These are phyloP conservation scores for Sigmodon hispidus DNA, from an alignment of 2,113 vertebrate species.

Conservation along the genomic window DNA sequence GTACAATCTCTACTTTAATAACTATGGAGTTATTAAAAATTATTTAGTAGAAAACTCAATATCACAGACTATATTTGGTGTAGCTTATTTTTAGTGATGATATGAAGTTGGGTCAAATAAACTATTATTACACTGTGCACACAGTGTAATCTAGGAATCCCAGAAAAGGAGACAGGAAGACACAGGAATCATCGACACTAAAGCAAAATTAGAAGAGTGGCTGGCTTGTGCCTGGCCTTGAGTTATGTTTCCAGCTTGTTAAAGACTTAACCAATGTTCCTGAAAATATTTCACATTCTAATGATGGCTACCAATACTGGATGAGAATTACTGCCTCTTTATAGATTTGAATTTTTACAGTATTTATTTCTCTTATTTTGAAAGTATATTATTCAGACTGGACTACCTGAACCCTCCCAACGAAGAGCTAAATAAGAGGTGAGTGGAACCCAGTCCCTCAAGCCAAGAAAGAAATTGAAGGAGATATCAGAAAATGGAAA, in stretches of 20 bases:
- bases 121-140: neutral
- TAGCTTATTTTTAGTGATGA: slow-evolving; percentile 18
- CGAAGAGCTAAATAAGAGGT: too few species aligned
- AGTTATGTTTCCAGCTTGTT: neutral
- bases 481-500: too few species aligned
- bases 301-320: accelerated
- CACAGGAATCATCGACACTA: neutral
- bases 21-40: slow-evolving; percentile 37
- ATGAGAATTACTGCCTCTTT: neutral
- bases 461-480: too few species aligned
- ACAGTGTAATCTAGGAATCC: neutral
- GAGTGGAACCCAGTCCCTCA: too few species aligned
- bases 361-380: neutral
- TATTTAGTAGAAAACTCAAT: neutral
- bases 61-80: neutral
- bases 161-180: neutral
- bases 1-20: neutral
- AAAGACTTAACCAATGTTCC: neutral
- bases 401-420: too few species aligned
- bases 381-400: neutral
- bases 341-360: neutral
- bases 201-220: accelerated
- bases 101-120: slow-evolving; percentile 1
- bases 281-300: neutral
- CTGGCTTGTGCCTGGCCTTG: neutral